Evolutionary conservation across 2,113 vertebrate species (phyloP).

Genomic region (Heterocephalus glaber): DNA sequence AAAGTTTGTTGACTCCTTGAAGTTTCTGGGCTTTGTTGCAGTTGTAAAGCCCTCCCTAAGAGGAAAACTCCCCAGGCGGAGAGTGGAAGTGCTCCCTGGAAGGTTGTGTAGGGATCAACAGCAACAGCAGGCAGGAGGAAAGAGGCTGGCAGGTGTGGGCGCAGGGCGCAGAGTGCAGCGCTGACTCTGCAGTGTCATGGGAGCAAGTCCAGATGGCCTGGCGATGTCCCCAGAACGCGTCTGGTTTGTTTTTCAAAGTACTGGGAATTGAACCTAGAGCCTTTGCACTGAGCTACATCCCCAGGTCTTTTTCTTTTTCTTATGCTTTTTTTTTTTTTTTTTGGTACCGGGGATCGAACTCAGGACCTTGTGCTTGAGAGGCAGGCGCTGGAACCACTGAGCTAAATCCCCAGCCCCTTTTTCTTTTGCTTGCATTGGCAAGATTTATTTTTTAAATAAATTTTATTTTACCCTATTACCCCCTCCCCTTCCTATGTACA

Average conservation of each 20-base stretch:
- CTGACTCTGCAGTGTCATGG: not conserved
- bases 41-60: not conserved
- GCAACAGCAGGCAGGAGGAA: not conserved
- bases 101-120: not conserved
- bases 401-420: not conserved
- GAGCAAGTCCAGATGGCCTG: not conserved
- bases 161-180: not conserved
- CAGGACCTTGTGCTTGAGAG: too few species aligned
- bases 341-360: too few species aligned
- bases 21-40: not conserved
- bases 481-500: too few species aligned
- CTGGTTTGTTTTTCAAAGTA: not conserved
- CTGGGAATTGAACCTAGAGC: too few species aligned
- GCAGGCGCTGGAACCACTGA: too few species aligned
- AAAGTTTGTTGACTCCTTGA: not conserved
- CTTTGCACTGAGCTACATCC: not conserved
- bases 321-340: too few species aligned
- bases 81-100: not conserved
- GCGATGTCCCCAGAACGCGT: not conserved
- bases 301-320: not conserved
- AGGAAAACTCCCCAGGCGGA: not conserved
- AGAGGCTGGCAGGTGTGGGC: not conserved
- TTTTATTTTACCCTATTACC: too few species aligned
- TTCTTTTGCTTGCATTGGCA: not conserved
- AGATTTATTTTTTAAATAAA: too few species aligned